Evolutionary conservation across 2,888 invertebrate species (phyloP).

Genomic region (Tetragnatha montana): DNA sequence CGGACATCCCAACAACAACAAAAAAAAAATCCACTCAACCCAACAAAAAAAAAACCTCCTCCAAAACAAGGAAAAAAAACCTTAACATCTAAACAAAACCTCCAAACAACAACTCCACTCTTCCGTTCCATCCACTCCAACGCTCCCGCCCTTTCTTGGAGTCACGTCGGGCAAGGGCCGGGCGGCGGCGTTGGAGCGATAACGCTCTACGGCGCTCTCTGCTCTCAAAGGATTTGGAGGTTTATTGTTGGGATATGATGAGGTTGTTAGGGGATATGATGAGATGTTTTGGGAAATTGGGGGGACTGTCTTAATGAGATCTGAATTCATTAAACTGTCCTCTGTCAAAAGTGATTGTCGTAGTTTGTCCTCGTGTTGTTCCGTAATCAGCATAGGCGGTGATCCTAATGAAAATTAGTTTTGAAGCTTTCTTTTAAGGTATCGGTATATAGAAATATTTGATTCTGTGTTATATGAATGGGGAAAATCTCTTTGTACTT

Average conservation of each 20-base stretch:
- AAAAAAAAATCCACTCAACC: neutral
- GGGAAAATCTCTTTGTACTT: too few relatives aligned
- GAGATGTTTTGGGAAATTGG: too few relatives aligned
- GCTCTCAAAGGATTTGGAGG: neutral
- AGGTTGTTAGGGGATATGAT: too few relatives aligned
- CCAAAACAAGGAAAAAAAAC: neutral
- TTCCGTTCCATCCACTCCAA: neutral
- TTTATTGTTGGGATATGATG: neutral
- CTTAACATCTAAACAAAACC: neutral
- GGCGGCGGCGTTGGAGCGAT: neutral
- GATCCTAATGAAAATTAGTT: too few relatives aligned
- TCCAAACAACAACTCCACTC: neutral
- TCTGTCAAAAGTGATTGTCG: too few relatives aligned
- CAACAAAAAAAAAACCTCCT: neutral
- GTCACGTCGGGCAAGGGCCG: constrained; percentile 41
- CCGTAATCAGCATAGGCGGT: too few relatives aligned
- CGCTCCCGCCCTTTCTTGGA: constrained; percentile 46
- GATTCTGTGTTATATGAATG: too few relatives aligned
- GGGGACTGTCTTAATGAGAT: too few relatives aligned
- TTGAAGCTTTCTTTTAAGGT: too few relatives aligned
- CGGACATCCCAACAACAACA: neutral
- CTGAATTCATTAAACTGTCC: too few relatives aligned
- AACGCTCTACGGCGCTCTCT: neutral
- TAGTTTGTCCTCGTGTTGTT: too few relatives aligned
- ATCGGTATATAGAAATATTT: too few relatives aligned